Percentiles rank a stretch among this genome's conserved stretches.
These are phyloP conservation scores for Ganaspis sp. DNA, from an alignment of 1,140 invertebrate genomes.

Conservation along the genomic window DNA sequence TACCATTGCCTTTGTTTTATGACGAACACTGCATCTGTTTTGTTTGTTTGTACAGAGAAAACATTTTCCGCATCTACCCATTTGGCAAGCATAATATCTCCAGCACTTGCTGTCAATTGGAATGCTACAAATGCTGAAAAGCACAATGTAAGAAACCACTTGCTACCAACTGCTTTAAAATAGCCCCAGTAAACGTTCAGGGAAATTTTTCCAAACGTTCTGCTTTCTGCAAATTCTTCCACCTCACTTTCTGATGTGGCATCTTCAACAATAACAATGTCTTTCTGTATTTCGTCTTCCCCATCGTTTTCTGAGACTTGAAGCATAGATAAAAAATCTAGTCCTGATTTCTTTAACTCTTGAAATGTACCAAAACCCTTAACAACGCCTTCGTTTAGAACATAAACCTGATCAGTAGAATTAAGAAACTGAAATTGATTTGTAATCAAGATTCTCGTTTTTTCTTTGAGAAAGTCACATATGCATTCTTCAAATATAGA, in stretches of 20 bases:
- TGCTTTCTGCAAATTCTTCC: conserved; percentile 67
- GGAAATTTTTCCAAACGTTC: conserved; percentile 78
- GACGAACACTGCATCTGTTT: conserved; percentile 30
- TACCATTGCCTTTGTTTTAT: conserved; percentile 43
- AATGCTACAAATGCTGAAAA: conserved; percentile 74
- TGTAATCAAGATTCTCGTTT: conserved; percentile 86
- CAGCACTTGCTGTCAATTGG: conserved; percentile 80
- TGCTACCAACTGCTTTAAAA: conserved; percentile 78
- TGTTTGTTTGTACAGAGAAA: conserved; percentile 8
- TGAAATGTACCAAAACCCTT: conserved; percentile 80
- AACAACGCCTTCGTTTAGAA: conserved; percentile 80
- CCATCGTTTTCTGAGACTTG: conserved; percentile 47
- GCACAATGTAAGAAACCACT: conserved; percentile 72
- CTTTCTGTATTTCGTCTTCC: conserved; percentile 54
- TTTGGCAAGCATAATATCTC: conserved; percentile 82
- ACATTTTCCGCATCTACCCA: conserved; percentile 76
- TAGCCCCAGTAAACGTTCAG: conserved; percentile 79
- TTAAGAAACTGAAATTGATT: conserved; percentile 89
- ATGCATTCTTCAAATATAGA: conserved; percentile 84
- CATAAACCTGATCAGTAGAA: conserved; percentile 80
- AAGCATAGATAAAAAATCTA: conserved; percentile 78
- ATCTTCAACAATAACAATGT: conserved; percentile 60
- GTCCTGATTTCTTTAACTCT: conserved; percentile 78
- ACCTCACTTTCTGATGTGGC: conserved; percentile 13
- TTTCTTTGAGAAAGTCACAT: conserved; percentile 80